Base-by-base conservation (phyloP, 1,140 invertebrate species). In the Drosophila lowei region DNA sequence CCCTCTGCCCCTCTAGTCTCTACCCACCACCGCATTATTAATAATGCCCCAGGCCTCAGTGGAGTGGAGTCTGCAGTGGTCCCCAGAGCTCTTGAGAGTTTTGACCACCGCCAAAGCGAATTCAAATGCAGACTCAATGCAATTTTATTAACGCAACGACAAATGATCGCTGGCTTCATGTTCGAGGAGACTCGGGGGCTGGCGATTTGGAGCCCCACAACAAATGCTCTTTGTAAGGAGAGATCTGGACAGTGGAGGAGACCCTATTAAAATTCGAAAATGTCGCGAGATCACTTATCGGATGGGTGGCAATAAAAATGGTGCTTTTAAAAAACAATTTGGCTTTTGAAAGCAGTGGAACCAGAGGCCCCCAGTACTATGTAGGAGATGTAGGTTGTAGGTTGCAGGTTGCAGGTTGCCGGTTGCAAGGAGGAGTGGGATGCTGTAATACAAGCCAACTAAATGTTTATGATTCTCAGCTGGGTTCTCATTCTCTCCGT, bases 141-240 rank as follows among this genome's bases (percentile, higher is more conserved):
- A 90, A 83, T 90, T 90, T 90, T 90, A 90, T 90, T 90, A 90
- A 90, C 78, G 78, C 86, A 88, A 83, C 83, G 83, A 88, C 83
- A 88, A 88, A 88, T 88, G 83, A 88, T 88, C 78, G 73, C 83
- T 68, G 38, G 47, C 57, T 44, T 64, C 46, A 57, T 23, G 23
- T 23, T 1, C 16, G 16, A 18, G 16, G 18, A 18, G 18, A 18
- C 18, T 18, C 1, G 18, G 18, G 18, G n/a, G n/a, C n/a, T n/a
- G n/a, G n/a, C n/a, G 63, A 57, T 34, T n/a, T 34, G 21, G 21
- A 23, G 21, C 2, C 23, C 23, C 43, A 62, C 42, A 55, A 70
- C 34, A 65, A 50, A 44, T 44, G 54, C 42, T 67, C 41, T 52
- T 58, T 38, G 34, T 13, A 38, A 38, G 34, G 11, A 38, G 34